Evolutionary conservation across 2,113 vertebrate species (phyloP), one percentile per base, ranked within the genome.

Genomic region (Hippolais icterina): DNA sequence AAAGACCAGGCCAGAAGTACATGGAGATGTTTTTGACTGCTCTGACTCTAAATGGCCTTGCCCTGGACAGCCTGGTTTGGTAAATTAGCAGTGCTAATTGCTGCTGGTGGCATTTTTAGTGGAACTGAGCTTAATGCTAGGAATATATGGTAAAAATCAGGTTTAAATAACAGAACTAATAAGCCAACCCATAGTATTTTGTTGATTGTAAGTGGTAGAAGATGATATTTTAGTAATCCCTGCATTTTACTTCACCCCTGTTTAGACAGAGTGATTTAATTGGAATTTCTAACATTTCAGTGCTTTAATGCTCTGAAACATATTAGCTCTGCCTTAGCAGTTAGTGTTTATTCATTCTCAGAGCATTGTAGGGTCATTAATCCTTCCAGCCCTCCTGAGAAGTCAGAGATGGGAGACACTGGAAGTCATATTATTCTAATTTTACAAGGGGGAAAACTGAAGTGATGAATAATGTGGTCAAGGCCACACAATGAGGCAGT

Each of bases 281-380:
- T 74, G 52, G 22, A 80, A 78, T 81, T 87, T 75, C 18, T 47
- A 15, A 19, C 65, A 63, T 74, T 94, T 94, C 42, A 29, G 7
- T 69, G 49, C 50, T 86, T 94, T 95, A 84, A 50, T 25, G 31
- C 57, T 46, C 56, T 47, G 64, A 56, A 74, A 56, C 29, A 12
- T 57, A 57, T 46, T 80, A 92, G 72, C 71, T 77, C 54, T 44
- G 68, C 35, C 42, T 39, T 94, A 50, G 75, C 75, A 89, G 61
- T 89, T 65, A 57, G 61, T 84, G 66, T 71, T 90, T 85, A 59
- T 86, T 95, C 57, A 37, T 89, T 94, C 87, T 53, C 81, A 68
- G 66, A 65, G 37, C 81, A 6, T 11, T 87, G 44, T 15, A 66
- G 68, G 89, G 68, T 92, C 76, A n/a, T 95, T 93, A 89, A 93